Conservation (phyloP, 2,888 invertebrate species). For the Ommatoiulus sabulosus region DNA sequence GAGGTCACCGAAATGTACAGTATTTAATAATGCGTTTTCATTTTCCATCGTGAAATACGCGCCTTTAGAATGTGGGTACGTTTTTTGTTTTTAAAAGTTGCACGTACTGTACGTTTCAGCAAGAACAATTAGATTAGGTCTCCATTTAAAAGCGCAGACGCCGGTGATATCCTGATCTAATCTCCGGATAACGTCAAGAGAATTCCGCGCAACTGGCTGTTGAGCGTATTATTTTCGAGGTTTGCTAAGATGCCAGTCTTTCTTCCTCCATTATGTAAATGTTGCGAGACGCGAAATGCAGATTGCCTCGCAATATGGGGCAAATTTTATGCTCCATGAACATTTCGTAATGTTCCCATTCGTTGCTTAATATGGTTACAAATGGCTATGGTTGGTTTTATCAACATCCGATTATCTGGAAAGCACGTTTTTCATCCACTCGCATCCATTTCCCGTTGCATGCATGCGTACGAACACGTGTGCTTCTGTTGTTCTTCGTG, state of each 20-base stretch:
- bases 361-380: slow-evolving; percentile 1
- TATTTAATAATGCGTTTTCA: no score
- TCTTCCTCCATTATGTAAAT: neutral
- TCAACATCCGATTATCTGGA: slow-evolving; percentile 36
- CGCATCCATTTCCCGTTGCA: neutral
- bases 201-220: no score
- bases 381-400: neutral
- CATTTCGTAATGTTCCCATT: slow-evolving; percentile 34
- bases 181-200: no score
- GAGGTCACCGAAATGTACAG: no score
- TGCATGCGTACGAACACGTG: neutral
- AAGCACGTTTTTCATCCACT: neutral
- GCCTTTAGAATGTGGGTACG: no score
- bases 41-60: no score
- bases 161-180: no score
- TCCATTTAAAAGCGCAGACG: no score
- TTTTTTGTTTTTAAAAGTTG: no score
- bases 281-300: neutral
- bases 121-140: no score
- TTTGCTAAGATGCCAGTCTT: no score
- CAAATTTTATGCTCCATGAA: slow-evolving; percentile 11
- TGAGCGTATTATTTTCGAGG: neutral
- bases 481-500: neutral
- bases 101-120: no score
- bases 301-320: neutral